A percentile compares a stretch with the other conserved stretches of the same genome.
Conservation (phyloP, 2,113 vertebrate genomes). For the Anhinga rufa region DNA sequence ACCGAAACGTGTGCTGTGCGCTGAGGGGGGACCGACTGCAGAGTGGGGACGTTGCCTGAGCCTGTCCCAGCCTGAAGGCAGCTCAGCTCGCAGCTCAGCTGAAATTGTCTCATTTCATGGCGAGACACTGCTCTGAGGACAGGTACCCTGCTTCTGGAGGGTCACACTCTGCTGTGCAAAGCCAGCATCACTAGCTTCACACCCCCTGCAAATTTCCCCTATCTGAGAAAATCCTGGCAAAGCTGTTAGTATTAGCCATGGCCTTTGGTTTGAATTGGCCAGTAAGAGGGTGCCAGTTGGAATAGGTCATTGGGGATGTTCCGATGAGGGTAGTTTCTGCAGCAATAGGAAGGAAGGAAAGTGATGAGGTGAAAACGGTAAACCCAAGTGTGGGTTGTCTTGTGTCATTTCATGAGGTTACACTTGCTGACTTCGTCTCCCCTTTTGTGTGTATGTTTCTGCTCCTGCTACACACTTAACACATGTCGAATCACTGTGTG, state of each 20-base stretch:
- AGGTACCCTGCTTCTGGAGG: not conserved
- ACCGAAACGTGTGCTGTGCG: not conserved
- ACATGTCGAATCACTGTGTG: accelerated
- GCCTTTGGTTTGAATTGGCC: not conserved
- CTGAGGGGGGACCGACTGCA: not conserved
- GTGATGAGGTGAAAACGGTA: not conserved
- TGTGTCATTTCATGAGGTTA: not conserved
- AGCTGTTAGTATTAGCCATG: not conserved
- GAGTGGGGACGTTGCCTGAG: not conserved
- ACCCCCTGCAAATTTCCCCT: not conserved
- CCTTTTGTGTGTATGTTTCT: not conserved
- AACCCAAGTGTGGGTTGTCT: not conserved
- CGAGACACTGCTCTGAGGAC: not conserved
- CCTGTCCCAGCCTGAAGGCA: conserved; percentile 18
- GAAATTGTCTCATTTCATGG: not conserved
- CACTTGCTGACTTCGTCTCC: not conserved
- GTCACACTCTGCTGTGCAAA: not conserved
- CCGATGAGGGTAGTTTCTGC: not conserved
- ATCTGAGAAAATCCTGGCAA: not conserved
- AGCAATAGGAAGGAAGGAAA: not conserved
- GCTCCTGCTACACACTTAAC: not conserved
- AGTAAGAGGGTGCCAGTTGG: not conserved
- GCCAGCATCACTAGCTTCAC: not conserved
- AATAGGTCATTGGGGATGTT: not conserved
- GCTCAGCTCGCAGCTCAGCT: not conserved